Base-by-base conservation (phyloP, 2,113 vertebrate species). In the Menura novaehollandiae region DNA sequence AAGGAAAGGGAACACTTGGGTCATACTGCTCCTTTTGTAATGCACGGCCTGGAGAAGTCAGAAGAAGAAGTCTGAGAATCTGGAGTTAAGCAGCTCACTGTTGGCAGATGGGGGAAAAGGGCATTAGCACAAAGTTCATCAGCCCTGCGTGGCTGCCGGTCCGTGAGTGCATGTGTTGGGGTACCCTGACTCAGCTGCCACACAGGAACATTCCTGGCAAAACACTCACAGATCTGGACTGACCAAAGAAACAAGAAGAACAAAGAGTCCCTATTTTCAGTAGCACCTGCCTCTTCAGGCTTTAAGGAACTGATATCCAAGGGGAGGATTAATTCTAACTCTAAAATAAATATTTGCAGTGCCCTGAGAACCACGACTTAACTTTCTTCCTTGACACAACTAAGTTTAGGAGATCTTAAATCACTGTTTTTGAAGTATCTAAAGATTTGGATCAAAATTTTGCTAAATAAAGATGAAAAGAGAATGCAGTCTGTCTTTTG, bases 381-480 rank as follows among this genome's bases (percentile, higher is more conserved):
- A 67, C 53, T 82, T 89, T 74, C 60, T 80, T 94, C 72, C 55
- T 88, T 92, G 64, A 75, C 43, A 71, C 39, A 77, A 19, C 13
- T 67, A 59, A 67, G 56, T 28, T 86, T 68, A 43, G 32, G 63
- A 89, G 49, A 78, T 15, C 22, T 75, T 41, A 82, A 58, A 53
- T 64, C 13, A 39, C 55, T 62, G 1, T 27, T 80, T 90, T 81
- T 18, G 3, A 74, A 81, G 77, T 37, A 58, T 47, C 35, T 78
- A 23, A 43, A 71, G 14, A 33, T 56, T 91, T 76, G 60, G 27
- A 24, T 52, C 52, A 27, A 49, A 49, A 44, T 60, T 63, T 89
- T 78, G 22, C 13, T 81, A 64, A 95, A 95, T 96, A 95, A 92
- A 96, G 47, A 89, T 60, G 14, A 75, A 87, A 93, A 92, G 15